A percentile compares a stretch with the other conserved stretches of the same genome.
Conservation (phyloP, 2,888 invertebrate genomes). For the Chrysodeixis includens region DNA sequence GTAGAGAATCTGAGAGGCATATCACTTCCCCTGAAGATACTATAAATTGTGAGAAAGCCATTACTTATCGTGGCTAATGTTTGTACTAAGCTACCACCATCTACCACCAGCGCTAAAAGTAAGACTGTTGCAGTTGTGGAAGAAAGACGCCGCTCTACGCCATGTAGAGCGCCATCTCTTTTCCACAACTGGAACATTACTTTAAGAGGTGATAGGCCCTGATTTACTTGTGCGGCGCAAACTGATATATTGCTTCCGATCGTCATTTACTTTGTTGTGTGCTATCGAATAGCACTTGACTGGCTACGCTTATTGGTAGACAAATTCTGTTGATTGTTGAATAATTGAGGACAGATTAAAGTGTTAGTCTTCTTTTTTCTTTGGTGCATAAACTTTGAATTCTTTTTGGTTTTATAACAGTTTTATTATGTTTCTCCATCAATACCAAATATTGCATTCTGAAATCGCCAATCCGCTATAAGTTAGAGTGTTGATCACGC, state of each 20-base stretch:
- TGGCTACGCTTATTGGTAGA: conserved; percentile 15
- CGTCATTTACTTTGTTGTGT: conserved; percentile 24
- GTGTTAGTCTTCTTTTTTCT: not conserved
- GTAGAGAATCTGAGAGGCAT: not conserved
- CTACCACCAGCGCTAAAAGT: no score
- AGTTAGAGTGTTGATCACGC: no score
- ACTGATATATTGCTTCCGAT: conserved; percentile 39
- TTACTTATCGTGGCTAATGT: conserved; percentile 18
- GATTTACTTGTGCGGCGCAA: conserved; percentile 11
- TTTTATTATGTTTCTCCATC: no score
- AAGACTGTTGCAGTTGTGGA: no score
- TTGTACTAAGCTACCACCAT: conserved; percentile 1
- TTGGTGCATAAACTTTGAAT: no score
- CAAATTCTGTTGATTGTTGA: conserved; percentile 9
- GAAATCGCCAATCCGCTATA: no score
- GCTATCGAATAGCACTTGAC: conserved; percentile 20
- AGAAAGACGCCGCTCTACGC: no score
- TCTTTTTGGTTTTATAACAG: no score
- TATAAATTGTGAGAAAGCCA: conserved; percentile 21
- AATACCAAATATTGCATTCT: no score
- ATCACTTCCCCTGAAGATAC: conserved; percentile 14
- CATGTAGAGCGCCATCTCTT: no score
- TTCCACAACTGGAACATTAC: no score
- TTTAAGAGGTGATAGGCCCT: no score
- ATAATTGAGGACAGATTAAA: not conserved